Conservation (phyloP, 1,140 invertebrate species). For the Caerostris darwini region DNA sequence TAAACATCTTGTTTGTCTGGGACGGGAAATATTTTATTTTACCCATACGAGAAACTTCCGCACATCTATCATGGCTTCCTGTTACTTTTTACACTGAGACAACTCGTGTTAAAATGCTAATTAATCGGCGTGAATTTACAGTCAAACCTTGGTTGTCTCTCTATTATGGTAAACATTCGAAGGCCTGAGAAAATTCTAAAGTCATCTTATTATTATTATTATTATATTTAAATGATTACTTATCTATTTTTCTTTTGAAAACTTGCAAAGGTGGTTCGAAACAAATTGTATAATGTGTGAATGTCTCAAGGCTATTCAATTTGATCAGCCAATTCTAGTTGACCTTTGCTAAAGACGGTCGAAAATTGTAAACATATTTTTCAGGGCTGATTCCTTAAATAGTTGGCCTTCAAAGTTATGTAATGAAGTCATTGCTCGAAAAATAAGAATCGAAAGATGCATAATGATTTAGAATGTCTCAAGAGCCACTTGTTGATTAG, state of each 20-base stretch:
- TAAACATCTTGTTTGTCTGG: slow-evolving; percentile 29
- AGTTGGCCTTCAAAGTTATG: slow-evolving; percentile 42
- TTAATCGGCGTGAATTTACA: neutral
- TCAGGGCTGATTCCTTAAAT: slow-evolving; percentile 17
- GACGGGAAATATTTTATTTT: neutral
- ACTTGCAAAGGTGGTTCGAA: neutral
- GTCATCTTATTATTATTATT: too few species aligned
- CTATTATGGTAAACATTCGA: neutral
- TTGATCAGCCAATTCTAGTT: neutral
- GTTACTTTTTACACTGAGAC: neutral
- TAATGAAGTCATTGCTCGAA: slow-evolving; percentile 51
- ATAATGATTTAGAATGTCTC: neutral
- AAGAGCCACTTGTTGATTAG: neutral
- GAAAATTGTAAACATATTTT: slow-evolving; percentile 54
- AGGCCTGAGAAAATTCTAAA: neutral
- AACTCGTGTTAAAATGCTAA: neutral
- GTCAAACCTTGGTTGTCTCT: neutral
- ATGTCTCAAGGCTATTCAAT: neutral
- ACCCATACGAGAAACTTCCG: slow-evolving; percentile 8
- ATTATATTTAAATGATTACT: neutral
- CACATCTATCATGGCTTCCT: neutral
- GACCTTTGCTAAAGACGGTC: neutral
- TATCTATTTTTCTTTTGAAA: neutral
- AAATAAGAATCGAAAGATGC: slow-evolving; percentile 22
- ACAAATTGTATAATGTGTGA: neutral